phyloP scores from a whole-genome alignment of 2,113 vertebrate species.

The Actenoides lindsayi region DNA sequence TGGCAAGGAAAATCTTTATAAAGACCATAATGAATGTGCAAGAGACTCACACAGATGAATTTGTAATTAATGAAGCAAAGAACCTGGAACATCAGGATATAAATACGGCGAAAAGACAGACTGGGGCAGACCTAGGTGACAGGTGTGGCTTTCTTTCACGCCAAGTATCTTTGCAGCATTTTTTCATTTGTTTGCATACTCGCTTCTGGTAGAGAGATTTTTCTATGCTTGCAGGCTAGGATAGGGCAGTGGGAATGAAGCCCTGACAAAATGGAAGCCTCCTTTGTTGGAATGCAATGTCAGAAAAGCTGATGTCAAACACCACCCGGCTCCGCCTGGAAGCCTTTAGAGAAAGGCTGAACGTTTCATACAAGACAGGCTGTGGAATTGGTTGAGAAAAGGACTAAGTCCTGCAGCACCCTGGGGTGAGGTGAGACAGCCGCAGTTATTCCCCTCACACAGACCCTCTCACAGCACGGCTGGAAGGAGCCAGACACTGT shows the following conservation, averaged over 20 bases:
- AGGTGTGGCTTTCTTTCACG: neutral
- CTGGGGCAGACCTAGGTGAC: neutral
- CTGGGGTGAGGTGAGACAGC: neutral
- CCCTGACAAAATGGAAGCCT: neutral
- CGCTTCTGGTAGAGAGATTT: neutral
- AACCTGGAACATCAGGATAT: neutral
- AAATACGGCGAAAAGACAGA: neutral
- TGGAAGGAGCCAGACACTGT: neutral
- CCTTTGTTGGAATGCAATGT: neutral
- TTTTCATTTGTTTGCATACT: slow-evolving; percentile 44
- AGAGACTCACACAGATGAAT: neutral
- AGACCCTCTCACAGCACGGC: neutral
- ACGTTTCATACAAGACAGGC: neutral
- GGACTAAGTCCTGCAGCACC: neutral
- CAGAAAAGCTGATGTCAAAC: neutral
- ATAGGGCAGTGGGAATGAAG: neutral
- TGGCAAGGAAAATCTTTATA: slow-evolving; percentile 13
- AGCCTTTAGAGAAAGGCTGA: neutral
- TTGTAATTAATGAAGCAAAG: slow-evolving; percentile 11
- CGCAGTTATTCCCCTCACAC: neutral
- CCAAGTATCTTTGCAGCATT: slow-evolving; percentile 10
- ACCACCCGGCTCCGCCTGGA: neutral
- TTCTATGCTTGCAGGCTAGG: neutral
- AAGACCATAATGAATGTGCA: neutral
- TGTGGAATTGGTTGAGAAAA: neutral